A percentile compares a stretch with the other conserved stretches of the same genome.
phyloP scores from a whole-genome alignment of 2,797 vertebrate species.

The Phrynocephalus guinanensis region DNA sequence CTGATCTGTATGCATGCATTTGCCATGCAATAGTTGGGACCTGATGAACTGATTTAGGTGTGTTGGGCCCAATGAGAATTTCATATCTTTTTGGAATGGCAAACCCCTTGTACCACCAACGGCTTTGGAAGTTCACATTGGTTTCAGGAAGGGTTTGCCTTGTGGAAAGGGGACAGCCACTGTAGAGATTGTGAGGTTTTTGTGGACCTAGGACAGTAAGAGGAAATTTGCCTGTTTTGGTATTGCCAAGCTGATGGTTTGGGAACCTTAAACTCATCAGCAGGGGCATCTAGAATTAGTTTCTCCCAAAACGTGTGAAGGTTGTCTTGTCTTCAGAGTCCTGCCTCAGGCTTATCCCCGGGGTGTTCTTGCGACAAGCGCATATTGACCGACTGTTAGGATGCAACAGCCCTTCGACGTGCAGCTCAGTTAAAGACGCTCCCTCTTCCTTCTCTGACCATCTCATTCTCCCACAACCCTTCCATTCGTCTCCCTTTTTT shows the following conservation, averaged over 20 bases:
- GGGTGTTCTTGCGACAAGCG: conserved; percentile 49
- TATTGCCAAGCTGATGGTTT: background rate
- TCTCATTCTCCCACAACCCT: conserved; percentile 77
- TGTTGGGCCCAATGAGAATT: background rate
- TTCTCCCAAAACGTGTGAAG: background rate
- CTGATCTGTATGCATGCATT: background rate
- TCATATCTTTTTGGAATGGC: background rate
- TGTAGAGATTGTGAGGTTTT: background rate
- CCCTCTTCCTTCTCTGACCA: conserved; percentile 82
- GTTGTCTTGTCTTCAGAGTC: conserved; percentile 11
- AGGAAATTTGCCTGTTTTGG: background rate
- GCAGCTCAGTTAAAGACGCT: conserved; percentile 77
- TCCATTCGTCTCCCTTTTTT: conserved; percentile 73
- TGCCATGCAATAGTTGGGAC: background rate
- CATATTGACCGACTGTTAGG: conserved; percentile 60
- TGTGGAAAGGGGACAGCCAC: background rate
- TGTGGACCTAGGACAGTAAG: background rate
- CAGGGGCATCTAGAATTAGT: background rate
- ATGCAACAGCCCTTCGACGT: conserved; percentile 59
- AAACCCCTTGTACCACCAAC: background rate
- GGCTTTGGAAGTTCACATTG: background rate
- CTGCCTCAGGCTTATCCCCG: background rate
- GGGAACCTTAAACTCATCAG: background rate
- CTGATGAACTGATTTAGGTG: background rate
- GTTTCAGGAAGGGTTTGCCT: background rate